A percentile compares a stretch with the other conserved stretches of the same genome.
Evolutionary conservation across 2,113 vertebrate genomes (phyloP).

Genomic region (Phoxinus phoxinus): DNA sequence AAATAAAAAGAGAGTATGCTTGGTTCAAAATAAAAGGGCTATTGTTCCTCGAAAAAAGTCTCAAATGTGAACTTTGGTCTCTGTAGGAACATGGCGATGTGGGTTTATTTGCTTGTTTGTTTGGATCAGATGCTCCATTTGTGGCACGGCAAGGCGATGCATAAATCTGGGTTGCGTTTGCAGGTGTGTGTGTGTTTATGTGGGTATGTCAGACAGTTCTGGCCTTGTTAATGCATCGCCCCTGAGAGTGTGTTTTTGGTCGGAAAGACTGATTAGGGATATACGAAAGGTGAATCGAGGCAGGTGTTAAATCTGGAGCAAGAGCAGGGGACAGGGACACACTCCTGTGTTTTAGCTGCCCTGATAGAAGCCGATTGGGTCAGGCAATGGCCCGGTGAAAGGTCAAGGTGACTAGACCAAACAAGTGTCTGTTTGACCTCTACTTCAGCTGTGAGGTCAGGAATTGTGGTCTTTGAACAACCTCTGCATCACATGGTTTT

Average conservation of each 20-base stretch:
- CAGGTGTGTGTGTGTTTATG: slow-evolving; percentile 44
- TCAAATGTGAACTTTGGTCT: not conserved
- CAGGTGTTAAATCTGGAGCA: slow-evolving; percentile 44
- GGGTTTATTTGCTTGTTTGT: slow-evolving; percentile 37
- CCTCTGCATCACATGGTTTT: not conserved
- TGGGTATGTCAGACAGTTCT: slow-evolving; percentile 29
- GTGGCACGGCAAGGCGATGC: slow-evolving; percentile 21
- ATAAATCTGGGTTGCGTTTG: slow-evolving; percentile 40
- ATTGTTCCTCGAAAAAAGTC: not conserved
- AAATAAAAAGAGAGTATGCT: not conserved
- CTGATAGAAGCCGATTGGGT: not conserved
- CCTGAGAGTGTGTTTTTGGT: slow-evolving; percentile 24
- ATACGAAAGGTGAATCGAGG: slow-evolving; percentile 5
- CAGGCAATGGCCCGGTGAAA: not conserved
- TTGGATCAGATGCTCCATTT: slow-evolving; percentile 46
- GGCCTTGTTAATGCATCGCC: slow-evolving; percentile 38
- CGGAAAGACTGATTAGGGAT: slow-evolving; percentile 30
- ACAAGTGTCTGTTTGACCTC: slow-evolving; percentile 11
- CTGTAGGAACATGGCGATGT: not conserved
- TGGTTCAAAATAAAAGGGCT: not conserved
- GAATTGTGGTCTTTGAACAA: not conserved
- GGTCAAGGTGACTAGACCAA: slow-evolving; percentile 27
- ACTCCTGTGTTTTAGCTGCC: slow-evolving; percentile 13
- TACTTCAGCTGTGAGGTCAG: slow-evolving; percentile 5
- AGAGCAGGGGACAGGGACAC: not conserved